A percentile compares a stretch with the other conserved stretches of the same genome.
These are phyloP conservation scores for Rhyzopertha dominica DNA, from an alignment of 1,140 invertebrate species.

Conservation along the genomic window DNA sequence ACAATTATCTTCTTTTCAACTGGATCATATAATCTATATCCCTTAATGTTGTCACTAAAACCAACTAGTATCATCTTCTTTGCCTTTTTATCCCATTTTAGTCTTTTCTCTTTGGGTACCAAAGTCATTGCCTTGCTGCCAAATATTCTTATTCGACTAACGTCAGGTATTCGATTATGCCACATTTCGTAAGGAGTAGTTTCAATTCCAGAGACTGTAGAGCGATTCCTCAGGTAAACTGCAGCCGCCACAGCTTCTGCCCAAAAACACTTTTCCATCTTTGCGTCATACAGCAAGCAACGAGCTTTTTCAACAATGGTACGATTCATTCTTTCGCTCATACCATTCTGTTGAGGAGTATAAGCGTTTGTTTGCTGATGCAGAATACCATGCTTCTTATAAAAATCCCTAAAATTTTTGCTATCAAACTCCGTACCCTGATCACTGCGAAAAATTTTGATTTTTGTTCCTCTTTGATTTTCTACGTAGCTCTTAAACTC, in stretches of 20 bases:
- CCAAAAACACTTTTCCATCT: conserved; percentile 40
- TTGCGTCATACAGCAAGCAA: conserved; percentile 39
- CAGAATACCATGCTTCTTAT: conserved; percentile 28
- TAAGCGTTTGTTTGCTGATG: conserved; percentile 33
- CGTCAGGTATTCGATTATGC: conserved; percentile 28
- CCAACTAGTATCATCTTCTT: conserved; percentile 29
- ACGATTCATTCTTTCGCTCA: conserved; percentile 43
- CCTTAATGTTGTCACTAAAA: conserved; percentile 21
- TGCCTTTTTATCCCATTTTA: conserved; percentile 32
- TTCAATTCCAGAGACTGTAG: conserved; percentile 14
- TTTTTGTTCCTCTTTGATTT: conserved; percentile 29
- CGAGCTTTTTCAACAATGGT: conserved; percentile 42
- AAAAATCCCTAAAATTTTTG: conserved; percentile 29
- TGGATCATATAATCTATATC: conserved; percentile 30
- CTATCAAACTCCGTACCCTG: conserved; percentile 33
- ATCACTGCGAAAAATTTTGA: conserved; percentile 34
- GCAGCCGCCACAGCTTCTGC: conserved; percentile 45
- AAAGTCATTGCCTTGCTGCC: conserved; percentile 35
- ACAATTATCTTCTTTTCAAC: conserved; percentile 25
- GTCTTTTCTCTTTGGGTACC: conserved; percentile 29
- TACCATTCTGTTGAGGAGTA: conserved; percentile 46
- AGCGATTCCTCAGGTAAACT: conserved; percentile 46
- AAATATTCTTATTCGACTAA: conserved; percentile 36
- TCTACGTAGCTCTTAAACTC: conserved; percentile 34
- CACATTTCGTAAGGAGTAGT: conserved; percentile 30